phyloP scores from a whole-genome alignment of 1,140 invertebrate genomes.

The Meloidogyne exigua region DNA sequence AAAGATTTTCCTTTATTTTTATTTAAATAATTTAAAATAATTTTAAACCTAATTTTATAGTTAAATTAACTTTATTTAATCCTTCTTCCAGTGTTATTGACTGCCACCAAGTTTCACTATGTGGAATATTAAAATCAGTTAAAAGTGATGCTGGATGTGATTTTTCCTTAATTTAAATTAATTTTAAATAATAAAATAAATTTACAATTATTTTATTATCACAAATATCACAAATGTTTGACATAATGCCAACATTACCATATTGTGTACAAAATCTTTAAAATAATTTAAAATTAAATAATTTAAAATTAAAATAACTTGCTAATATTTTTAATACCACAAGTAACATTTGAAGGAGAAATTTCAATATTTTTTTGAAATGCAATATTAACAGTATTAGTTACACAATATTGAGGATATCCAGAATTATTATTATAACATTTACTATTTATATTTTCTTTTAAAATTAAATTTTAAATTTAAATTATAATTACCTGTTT shows the following conservation, averaged over 20 bases:
- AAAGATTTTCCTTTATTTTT: constrained; percentile 73
- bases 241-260: too few relatives aligned
- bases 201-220: constrained; percentile 12
- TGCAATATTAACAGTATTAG: constrained; percentile 91
- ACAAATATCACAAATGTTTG: neutral
- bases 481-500: too few relatives aligned
- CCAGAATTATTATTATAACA: constrained; percentile 67
- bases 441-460: constrained; percentile 23
- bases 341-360: constrained; percentile 77
- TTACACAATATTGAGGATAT: constrained; percentile 79
- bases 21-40: constrained; percentile 15
- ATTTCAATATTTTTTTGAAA: constrained; percentile 80
- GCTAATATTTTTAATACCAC: constrained; percentile 74
- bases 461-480: too few relatives aligned
- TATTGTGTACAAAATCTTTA: neutral
- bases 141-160: constrained; percentile 77
- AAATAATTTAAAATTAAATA: neutral
- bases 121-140: constrained; percentile 83
- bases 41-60: constrained; percentile 77
- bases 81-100: constrained; percentile 92
- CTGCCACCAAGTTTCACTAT: constrained; percentile 95
- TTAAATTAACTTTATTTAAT: constrained; percentile 89
- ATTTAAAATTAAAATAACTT: constrained; percentile 45
- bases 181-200: too few relatives aligned
- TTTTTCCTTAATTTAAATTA: constrained; percentile 10